phyloP scores from a whole-genome alignment of 2,113 vertebrate species.

The Zosterops pallidus region DNA sequence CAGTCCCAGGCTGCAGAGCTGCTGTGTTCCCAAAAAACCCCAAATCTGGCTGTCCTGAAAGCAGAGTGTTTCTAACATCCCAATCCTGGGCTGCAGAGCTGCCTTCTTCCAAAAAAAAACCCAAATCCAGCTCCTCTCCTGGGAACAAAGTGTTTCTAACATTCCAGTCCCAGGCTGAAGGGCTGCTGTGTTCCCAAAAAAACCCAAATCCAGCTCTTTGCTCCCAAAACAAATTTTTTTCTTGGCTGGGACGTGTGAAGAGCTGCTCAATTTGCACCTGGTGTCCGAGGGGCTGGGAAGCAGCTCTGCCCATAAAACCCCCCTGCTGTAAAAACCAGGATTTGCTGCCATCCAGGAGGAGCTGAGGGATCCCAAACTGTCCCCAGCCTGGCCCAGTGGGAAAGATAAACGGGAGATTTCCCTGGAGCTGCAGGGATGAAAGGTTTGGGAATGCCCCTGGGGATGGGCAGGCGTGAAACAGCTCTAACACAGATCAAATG shows the following conservation, averaged over 20 bases:
- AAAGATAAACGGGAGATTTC: neutral
- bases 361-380: neutral
- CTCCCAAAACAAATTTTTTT: neutral
- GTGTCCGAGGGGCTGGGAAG: neutral
- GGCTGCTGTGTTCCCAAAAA: neutral
- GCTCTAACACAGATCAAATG: constrained; percentile 32
- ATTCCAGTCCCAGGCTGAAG: neutral
- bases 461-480: neutral
- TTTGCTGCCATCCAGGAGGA: neutral
- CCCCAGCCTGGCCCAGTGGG: neutral
- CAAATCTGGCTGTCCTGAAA: too few species aligned
- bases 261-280: constrained; percentile 15
- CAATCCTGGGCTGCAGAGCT: neutral
- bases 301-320: neutral
- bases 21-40: too few species aligned
- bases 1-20: too few species aligned
- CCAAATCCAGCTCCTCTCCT: neutral
- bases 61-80: neutral
- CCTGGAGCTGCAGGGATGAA: constrained; percentile 4
- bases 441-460: neutral
- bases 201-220: neutral
- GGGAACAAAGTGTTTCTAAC: neutral
- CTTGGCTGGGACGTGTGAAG: neutral
- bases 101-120: neutral
- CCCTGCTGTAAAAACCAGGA: neutral